Evolutionary conservation across 2,888 invertebrate genomes (phyloP).

Genomic region (Aphodius sticticus): DNA sequence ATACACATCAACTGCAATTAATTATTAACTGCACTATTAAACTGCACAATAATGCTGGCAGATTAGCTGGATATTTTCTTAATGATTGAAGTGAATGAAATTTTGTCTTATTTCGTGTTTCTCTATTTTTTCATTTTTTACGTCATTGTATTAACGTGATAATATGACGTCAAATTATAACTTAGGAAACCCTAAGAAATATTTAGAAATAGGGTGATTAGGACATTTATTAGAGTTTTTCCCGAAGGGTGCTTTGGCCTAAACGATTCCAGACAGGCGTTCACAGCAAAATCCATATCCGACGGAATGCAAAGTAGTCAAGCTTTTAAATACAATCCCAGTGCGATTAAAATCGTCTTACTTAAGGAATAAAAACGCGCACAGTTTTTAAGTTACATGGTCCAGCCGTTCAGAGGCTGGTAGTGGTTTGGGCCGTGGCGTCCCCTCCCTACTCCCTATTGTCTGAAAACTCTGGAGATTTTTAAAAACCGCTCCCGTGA

Average conservation of each 20-base stretch:
- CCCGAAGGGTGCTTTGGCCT: neutral
- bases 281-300: slow-evolving; percentile 12
- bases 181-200: neutral
- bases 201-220: neutral
- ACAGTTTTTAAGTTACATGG: slow-evolving; percentile 19
- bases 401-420: neutral
- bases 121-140: no score
- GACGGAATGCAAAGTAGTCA: slow-evolving; percentile 25
- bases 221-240: neutral
- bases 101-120: no score
- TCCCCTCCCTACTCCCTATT: neutral
- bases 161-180: no score
- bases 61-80: no score
- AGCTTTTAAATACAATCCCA: slow-evolving; percentile 43
- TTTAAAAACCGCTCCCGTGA: slow-evolving; percentile 6
- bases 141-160: no score
- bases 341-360: slow-evolving; percentile 47
- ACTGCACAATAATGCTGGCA: no score
- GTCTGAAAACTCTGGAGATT: slow-evolving; percentile 7
- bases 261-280: slow-evolving; percentile 29
- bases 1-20: no score
- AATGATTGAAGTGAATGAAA: no score
- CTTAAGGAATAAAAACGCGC: slow-evolving; percentile 4
- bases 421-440: neutral
- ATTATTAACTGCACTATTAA: no score